Conservation (phyloP, 2,888 invertebrate species). For the Chirona hameri region DNA sequence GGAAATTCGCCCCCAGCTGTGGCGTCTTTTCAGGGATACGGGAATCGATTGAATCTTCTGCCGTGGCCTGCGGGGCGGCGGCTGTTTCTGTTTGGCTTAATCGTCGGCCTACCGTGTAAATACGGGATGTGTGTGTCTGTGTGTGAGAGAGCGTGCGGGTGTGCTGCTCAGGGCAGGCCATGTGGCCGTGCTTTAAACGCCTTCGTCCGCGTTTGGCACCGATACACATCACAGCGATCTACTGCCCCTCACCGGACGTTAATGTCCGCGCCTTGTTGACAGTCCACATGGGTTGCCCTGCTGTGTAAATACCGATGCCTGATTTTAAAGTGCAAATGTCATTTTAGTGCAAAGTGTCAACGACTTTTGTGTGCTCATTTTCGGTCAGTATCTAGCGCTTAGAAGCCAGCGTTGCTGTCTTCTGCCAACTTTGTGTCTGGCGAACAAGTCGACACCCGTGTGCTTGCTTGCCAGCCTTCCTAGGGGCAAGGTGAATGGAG, state of each 20-base stretch:
- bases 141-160: background rate
- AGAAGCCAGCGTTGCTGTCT: background rate
- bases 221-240: background rate
- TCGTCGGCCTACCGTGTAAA: background rate
- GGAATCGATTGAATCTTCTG: background rate
- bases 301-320: constrained; percentile 2
- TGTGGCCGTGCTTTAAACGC: background rate
- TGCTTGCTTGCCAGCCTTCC: no score
- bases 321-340: constrained; percentile 27
- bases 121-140: background rate
- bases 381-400: constrained; percentile 8
- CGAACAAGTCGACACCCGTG: no score
- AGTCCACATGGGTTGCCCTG: background rate
- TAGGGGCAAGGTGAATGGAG: no score
- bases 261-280: background rate
- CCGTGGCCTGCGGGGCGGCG: background rate
- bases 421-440: background rate
- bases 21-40: background rate
- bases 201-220: background rate
- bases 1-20: background rate
- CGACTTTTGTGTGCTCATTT: background rate
- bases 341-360: background rate
- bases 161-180: background rate
- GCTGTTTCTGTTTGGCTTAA: background rate
- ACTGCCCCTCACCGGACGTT: background rate